Evolutionary conservation across 1,140 invertebrate genomes (phyloP).

Genomic region (Drosophila paulistorum): DNA sequence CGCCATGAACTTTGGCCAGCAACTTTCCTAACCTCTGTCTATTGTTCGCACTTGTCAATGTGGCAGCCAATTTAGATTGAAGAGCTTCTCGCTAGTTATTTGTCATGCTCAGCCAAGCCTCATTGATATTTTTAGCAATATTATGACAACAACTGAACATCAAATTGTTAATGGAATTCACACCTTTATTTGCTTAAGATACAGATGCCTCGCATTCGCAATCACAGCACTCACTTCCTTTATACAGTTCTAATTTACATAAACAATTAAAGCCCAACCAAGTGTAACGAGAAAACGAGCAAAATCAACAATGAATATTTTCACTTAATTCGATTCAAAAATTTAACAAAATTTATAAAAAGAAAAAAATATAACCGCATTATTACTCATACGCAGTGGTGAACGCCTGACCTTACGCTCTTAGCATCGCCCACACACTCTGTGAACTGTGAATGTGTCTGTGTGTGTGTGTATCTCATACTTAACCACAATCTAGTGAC

Average conservation of each 20-base stretch:
- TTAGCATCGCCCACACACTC: conserved; percentile 4
- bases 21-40: not conserved
- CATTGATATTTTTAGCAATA: conserved; percentile 39
- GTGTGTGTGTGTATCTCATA: conserved; percentile 57
- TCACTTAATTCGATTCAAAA: conserved; percentile 10
- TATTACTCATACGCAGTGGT: conserved; percentile 76
- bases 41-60: conserved; percentile 20
- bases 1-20: conserved; percentile 42
- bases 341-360: conserved; percentile 12
- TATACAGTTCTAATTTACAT: conserved; percentile 73
- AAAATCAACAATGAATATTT: conserved; percentile 26
- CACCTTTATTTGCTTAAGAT: conserved; percentile 66
- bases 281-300: conserved; percentile 18
- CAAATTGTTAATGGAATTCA: conserved; percentile 52
- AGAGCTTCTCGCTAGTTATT: conserved; percentile 24
- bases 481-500: conserved; percentile 57
- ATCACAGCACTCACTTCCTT: conserved; percentile 63
- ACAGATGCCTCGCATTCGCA: conserved; percentile 23
- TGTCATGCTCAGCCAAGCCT: conserved; percentile 23
- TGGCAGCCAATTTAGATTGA: conserved; percentile 37
- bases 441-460: conserved; percentile 10
- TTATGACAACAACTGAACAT: conserved; percentile 1
- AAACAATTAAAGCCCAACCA: conserved; percentile 69
- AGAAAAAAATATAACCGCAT: conserved; percentile 21
- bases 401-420: conserved; percentile 69